phyloP scores from a whole-genome alignment of 2,888 invertebrate species.

The Harpalus rubripes region DNA sequence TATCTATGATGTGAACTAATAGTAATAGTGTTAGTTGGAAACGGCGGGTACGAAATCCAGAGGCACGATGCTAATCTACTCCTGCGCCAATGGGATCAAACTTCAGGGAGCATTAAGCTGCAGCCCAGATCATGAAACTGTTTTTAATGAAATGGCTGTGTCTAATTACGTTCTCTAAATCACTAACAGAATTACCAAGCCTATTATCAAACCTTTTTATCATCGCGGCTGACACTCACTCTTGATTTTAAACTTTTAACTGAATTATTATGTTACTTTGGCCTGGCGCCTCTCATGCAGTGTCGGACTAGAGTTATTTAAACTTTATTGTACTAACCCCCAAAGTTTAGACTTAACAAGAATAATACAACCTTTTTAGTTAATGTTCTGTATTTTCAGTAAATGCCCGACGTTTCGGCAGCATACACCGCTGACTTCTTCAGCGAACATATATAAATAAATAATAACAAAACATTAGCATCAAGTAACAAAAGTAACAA shows the following conservation, averaged over 20 bases:
- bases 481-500: too few species aligned
- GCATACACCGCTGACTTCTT: too few species aligned
- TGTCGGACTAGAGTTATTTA: neutral
- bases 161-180: constrained; percentile 64
- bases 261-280: constrained; percentile 64
- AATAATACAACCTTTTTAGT: too few species aligned
- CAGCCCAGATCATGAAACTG: constrained; percentile 63
- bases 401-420: too few species aligned
- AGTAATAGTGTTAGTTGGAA: neutral
- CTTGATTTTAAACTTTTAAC: constrained; percentile 65
- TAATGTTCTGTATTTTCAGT: too few species aligned
- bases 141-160: constrained; percentile 66
- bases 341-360: too few species aligned
- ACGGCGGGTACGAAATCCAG: neutral
- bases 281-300: constrained; percentile 31
- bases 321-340: too few species aligned
- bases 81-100: constrained; percentile 56
- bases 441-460: too few species aligned
- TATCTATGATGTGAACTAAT: too few species aligned
- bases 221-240: constrained; percentile 39
- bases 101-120: constrained; percentile 51
- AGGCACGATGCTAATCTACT: constrained; percentile 25
- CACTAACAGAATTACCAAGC: constrained; percentile 65
- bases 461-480: too few species aligned
- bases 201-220: constrained; percentile 66